These are phyloP conservation scores for Sphaerodactylus townsendi DNA, from an alignment of 2,113 vertebrate genomes.

Conservation along the genomic window DNA sequence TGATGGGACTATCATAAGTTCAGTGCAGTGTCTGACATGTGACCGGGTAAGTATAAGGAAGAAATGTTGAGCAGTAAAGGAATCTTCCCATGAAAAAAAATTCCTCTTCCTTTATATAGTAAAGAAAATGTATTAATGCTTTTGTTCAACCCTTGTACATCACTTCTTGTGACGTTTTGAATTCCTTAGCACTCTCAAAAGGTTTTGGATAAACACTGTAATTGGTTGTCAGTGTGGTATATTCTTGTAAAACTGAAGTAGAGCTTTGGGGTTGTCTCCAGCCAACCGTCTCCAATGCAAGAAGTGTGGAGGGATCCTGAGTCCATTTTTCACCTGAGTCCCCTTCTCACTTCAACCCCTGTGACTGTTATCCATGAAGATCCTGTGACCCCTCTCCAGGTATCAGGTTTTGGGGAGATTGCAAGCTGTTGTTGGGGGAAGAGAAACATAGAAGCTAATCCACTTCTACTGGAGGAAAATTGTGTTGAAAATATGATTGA, in stretches of 20 bases:
- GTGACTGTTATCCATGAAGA: too few relatives aligned
- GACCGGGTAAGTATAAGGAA: conserved; percentile 87
- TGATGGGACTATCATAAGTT: conserved; percentile 96
- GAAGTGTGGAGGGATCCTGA: too few relatives aligned
- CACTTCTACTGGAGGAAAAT: neutral
- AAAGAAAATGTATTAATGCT: neutral
- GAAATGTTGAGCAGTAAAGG: neutral
- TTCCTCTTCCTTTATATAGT: neutral
- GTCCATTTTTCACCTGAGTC: too few relatives aligned
- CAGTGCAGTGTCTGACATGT: conserved; percentile 96
- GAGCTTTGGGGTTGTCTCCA: neutral
- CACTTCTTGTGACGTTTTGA: neutral
- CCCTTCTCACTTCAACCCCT: neutral
- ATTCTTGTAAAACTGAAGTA: neutral
- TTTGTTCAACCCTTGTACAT: neutral
- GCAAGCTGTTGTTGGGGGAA: too few relatives aligned
- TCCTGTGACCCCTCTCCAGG: too few relatives aligned
- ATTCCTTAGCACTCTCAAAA: neutral
- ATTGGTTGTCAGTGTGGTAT: neutral
- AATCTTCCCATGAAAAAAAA: neutral
- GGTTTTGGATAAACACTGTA: neutral
- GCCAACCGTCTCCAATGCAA: too few relatives aligned
- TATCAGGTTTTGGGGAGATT: too few relatives aligned
- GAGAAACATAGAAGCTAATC: too few relatives aligned
- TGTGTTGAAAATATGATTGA: conserved; percentile 6